phyloP scores from a whole-genome alignment of 2,888 invertebrate genomes.

The Mallateleia sp. region DNA sequence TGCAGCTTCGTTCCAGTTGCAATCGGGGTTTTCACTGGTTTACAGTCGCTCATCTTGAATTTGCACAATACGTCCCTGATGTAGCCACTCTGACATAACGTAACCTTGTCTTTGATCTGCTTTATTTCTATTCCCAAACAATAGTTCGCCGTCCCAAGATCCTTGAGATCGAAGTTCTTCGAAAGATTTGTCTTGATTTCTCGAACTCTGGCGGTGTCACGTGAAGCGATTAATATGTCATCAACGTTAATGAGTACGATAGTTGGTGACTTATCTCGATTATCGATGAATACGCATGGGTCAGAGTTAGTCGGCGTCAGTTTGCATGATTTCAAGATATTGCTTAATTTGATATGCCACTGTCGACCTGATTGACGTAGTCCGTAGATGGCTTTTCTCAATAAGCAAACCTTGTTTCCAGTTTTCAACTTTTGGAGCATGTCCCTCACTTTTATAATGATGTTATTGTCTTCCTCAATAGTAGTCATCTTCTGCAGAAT shows the following conservation, averaged over 20 bases:
- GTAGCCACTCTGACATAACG: too few relatives aligned
- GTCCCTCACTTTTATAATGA: background rate
- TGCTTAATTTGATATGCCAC: background rate
- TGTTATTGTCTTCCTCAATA: background rate
- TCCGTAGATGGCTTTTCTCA: conserved; percentile 20
- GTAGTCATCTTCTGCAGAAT: conserved; percentile 24
- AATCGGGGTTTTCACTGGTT: background rate
- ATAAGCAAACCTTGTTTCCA: conserved; percentile 11
- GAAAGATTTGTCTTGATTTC: too few relatives aligned
- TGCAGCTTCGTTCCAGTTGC: background rate
- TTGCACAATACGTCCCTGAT: too few relatives aligned
- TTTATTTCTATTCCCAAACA: too few relatives aligned
- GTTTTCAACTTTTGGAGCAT: conserved; percentile 2
- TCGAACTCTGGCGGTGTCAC: too few relatives aligned
- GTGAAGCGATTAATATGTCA: conserved; percentile 9
- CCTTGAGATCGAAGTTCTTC: too few relatives aligned
- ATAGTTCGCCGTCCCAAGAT: background rate
- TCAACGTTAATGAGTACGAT: conserved; percentile 2
- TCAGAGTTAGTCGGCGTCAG: background rate
- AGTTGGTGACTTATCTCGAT: background rate
- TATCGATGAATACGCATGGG: conserved; percentile 1
- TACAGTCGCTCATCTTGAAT: too few relatives aligned
- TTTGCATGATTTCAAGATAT: background rate
- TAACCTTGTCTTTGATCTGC: too few relatives aligned
- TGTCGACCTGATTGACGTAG: conserved; percentile 12